These are phyloP conservation scores for Chaunax sp. DNA, from an alignment of 2,797 vertebrate genomes.

Conservation along the genomic window DNA sequence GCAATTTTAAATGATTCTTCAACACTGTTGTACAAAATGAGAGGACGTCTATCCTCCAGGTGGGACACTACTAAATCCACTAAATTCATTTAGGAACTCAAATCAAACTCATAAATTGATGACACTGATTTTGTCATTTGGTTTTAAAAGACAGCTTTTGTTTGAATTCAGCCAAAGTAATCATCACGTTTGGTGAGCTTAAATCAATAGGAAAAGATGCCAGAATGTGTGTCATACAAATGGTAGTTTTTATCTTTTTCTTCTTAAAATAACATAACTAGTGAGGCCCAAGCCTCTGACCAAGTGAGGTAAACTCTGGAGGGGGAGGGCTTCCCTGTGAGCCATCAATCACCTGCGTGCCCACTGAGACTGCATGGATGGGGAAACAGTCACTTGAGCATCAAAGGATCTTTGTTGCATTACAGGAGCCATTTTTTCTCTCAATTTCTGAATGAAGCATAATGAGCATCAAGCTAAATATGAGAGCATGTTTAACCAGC, in stretches of 20 bases:
- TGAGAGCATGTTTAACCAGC: too few relatives aligned
- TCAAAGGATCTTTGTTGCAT: neutral
- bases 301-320: conserved; percentile 15
- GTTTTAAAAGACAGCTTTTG: neutral
- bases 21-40: neutral
- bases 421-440: neutral
- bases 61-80: neutral
- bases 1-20: neutral
- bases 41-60: neutral
- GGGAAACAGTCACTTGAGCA: neutral
- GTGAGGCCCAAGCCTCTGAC: neutral
- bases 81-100: neutral
- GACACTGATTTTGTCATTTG: neutral
- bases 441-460: too few relatives aligned
- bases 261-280: neutral
- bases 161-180: neutral
- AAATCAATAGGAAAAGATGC: neutral
- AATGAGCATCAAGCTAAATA: neutral
- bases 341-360: conserved; percentile 3
- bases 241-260: neutral
- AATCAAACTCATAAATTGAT: neutral
- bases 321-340: conserved; percentile 1
- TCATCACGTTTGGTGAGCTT: neutral
- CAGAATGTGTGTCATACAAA: neutral
- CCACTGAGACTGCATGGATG: neutral